Evolutionary conservation across 2,888 invertebrate species (phyloP), one percentile per base, ranked within the genome.

Genomic region (Nephrotoma guestfalica): DNA sequence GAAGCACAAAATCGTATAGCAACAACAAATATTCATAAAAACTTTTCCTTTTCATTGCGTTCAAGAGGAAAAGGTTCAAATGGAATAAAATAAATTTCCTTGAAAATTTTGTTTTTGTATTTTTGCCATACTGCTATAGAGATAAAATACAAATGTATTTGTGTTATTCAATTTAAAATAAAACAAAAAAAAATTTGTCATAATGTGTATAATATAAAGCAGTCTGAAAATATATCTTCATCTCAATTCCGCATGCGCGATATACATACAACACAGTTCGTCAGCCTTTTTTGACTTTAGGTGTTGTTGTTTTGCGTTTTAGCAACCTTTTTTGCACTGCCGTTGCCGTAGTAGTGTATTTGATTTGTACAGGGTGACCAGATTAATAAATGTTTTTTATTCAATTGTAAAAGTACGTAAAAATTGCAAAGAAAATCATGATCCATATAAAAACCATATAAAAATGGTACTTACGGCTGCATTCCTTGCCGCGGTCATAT

Each of bases 401-500:
- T 4, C 11, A 30, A 30, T 30, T 30, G 2, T 30, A 30, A 30
- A 30, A 30, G 30, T 30, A 30, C 2, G 2, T 30, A 2, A 30
- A 30, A 30, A 3, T 30, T 30, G 2, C 3, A 30, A 30, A 30
- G n/a, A n/a, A 30, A 30, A 3, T 30, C 30, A 30, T 30, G 30
- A 30, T 30, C 30, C 30, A 30, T 30, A 30, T 30, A 30, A 30
- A 30, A 30, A 30, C 30, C 30, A 40, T 42, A 83, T 11, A 83
- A 86, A 83, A 86, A 51, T 71, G 71, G 71, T 71, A 91, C 91
- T 91, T 88, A 91, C 91, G 89, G 91, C 91, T 89, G 91, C 90
- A 89, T 90, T 91, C 47, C 91, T 90, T 89, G 90, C 89, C 87
- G 90, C 90, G 86, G 90, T 91, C 91, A 92, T 90, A 87, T 90